Evolutionary conservation across 2,113 vertebrate genomes (phyloP).

Genomic region (Chelonoidis abingdonii): DNA sequence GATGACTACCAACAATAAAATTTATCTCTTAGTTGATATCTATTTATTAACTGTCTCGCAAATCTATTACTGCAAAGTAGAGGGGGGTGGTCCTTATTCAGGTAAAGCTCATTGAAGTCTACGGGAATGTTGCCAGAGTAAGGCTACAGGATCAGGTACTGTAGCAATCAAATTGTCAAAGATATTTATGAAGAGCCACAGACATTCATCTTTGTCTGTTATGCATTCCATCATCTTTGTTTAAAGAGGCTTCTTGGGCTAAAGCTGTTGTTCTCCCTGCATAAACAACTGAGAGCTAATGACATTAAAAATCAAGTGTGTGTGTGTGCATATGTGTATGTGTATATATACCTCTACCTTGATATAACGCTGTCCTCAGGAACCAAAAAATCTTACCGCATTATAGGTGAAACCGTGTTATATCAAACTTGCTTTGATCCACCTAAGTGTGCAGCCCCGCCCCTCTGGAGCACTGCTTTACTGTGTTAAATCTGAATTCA

Average conservation of each 20-base stretch:
- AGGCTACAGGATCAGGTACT: constrained; percentile 34
- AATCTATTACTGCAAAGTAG: not conserved
- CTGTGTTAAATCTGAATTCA: too few relatives aligned
- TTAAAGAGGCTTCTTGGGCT: constrained; percentile 10
- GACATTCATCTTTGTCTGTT: not conserved
- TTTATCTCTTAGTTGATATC: constrained; percentile 13
- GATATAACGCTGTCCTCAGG: too few relatives aligned
- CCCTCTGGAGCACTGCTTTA: too few relatives aligned
- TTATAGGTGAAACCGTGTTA: too few relatives aligned
- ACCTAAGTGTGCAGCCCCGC: too few relatives aligned
- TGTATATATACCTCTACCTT: too few relatives aligned
- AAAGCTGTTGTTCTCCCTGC: constrained; percentile 42
- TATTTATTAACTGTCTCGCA: constrained; percentile 13
- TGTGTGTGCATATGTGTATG: too few relatives aligned
- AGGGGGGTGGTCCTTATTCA: constrained; percentile 44
- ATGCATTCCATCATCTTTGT: not conserved
- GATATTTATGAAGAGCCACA: not conserved
- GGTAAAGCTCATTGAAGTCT: constrained; percentile 39
- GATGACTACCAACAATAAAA: not conserved
- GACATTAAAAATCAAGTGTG: constrained; percentile 25
- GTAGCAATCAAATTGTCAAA: not conserved
- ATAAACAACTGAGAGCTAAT: not conserved
- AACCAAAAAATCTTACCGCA: too few relatives aligned
- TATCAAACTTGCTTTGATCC: too few relatives aligned
- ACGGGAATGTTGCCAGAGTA: not conserved